A percentile compares a stretch with the other conserved stretches of the same genome.
phyloP scores from a whole-genome alignment of 2,113 vertebrate genomes.

The Tupaia chinensis region DNA sequence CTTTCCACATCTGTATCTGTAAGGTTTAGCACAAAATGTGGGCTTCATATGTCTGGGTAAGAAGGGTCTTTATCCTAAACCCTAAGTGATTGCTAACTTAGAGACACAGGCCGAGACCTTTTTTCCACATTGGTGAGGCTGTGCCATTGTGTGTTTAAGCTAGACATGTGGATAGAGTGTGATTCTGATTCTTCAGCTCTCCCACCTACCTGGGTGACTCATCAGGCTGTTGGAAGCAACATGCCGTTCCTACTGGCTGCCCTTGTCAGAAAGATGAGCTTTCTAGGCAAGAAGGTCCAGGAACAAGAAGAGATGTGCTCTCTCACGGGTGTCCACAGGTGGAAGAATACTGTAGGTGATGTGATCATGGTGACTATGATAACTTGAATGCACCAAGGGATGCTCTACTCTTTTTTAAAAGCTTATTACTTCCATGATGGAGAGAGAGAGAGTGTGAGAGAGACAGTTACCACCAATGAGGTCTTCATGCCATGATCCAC shows the following conservation, averaged over 20 bases:
- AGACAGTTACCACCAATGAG: too few relatives aligned
- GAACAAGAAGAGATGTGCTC: neutral
- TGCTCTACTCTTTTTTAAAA: neutral
- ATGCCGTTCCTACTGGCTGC: neutral
- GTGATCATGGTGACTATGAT: fast-evolving
- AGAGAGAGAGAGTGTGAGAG: too few relatives aligned
- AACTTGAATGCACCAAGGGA: neutral
- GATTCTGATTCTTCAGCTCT: neutral
- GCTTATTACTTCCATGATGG: too few relatives aligned
- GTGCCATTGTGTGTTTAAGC: neutral
- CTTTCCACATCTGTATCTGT: neutral
- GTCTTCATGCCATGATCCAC: too few relatives aligned
- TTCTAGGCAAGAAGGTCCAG: neutral
- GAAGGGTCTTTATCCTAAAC: neutral
- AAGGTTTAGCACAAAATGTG: neutral
- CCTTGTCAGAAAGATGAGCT: neutral
- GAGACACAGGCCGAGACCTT: neutral
- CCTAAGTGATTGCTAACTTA: neutral
- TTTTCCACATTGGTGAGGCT: neutral
- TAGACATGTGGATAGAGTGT: neutral
- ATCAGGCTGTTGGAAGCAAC: neutral
- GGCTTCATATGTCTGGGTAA: too few relatives aligned
- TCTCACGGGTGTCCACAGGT: neutral
- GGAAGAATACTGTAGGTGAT: neutral
- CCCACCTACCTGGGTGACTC: neutral